These are phyloP conservation scores for Thermophis baileyi DNA, from an alignment of 2,113 vertebrate species.

Conservation along the genomic window DNA sequence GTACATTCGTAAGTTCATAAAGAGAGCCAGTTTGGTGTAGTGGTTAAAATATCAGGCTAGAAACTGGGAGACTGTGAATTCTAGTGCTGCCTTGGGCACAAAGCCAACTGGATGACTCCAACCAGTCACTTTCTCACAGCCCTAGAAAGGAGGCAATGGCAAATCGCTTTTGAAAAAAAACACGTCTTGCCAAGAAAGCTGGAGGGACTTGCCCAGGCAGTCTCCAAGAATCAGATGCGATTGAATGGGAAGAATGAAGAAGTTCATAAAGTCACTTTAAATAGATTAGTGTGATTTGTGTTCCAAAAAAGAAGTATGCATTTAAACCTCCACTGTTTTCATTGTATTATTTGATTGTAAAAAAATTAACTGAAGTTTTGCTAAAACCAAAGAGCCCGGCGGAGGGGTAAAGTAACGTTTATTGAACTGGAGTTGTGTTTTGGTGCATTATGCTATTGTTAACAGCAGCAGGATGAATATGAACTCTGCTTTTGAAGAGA, in stretches of 20 bases:
- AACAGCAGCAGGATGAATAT: background rate
- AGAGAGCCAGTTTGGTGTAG: too few relatives aligned
- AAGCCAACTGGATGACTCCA: too few relatives aligned
- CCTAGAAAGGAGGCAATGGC: too few relatives aligned
- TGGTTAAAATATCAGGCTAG: too few relatives aligned
- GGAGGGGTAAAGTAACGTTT: background rate
- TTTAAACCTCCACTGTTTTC: background rate
- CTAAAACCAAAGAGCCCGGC: background rate
- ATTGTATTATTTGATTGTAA: background rate
- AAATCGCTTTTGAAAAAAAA: too few relatives aligned
- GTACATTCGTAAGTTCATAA: background rate
- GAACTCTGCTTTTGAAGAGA: background rate
- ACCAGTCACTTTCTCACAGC: too few relatives aligned
- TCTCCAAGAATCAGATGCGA: too few relatives aligned
- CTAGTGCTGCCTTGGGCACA: too few relatives aligned
- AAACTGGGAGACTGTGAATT: too few relatives aligned
- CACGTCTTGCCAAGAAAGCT: too few relatives aligned
- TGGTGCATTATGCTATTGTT: background rate
- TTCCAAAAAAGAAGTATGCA: background rate
- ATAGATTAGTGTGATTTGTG: background rate
- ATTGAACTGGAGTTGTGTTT: background rate
- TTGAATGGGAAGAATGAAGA: too few relatives aligned
- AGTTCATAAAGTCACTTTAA: background rate
- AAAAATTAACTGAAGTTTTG: background rate
- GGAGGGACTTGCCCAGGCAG: too few relatives aligned